Percentiles rank a stretch among this genome's conserved stretches.
phyloP scores from a whole-genome alignment of 2,113 vertebrate species.

The Megalops atlanticus region DNA sequence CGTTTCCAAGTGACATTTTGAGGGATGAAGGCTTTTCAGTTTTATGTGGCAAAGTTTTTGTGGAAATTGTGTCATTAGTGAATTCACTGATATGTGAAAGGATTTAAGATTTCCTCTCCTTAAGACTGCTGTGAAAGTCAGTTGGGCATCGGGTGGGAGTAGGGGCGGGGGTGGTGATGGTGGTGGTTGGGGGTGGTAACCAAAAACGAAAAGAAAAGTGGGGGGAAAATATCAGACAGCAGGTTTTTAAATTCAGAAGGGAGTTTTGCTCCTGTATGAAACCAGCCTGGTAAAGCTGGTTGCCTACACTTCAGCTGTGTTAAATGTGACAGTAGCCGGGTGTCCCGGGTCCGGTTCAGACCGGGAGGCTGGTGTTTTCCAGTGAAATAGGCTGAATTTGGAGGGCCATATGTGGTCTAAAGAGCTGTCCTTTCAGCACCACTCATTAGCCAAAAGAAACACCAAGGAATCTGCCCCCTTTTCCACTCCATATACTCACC shows the following conservation, averaged over 20 bases:
- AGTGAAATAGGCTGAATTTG: background rate
- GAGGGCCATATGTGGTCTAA: background rate
- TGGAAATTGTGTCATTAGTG: slow-evolving; percentile 61
- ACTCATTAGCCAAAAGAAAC: background rate
- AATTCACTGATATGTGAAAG: slow-evolving; percentile 58
- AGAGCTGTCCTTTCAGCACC: background rate
- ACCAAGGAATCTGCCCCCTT: background rate
- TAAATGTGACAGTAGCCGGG: no score
- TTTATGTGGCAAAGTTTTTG: slow-evolving; percentile 64
- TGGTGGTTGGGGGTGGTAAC: slow-evolving; percentile 19
- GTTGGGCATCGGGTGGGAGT: slow-evolving; percentile 36
- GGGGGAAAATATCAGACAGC: slow-evolving; percentile 52
- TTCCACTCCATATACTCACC: background rate
- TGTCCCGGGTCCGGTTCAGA: background rate
- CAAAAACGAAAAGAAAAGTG: no score
- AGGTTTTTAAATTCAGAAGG: slow-evolving; percentile 50
- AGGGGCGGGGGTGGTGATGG: no score
- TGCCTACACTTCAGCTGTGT: slow-evolving; percentile 12
- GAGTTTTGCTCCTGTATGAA: slow-evolving; percentile 54
- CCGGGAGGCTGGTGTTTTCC: background rate
- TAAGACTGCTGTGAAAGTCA: slow-evolving; percentile 52
- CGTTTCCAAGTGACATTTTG: slow-evolving; percentile 46
- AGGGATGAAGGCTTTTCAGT: slow-evolving; percentile 65
- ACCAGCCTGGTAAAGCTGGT: slow-evolving; percentile 51
- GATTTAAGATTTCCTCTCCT: slow-evolving; percentile 48